Conservation (phyloP, 2,113 vertebrate genomes). For the Phainopepla nitens region DNA sequence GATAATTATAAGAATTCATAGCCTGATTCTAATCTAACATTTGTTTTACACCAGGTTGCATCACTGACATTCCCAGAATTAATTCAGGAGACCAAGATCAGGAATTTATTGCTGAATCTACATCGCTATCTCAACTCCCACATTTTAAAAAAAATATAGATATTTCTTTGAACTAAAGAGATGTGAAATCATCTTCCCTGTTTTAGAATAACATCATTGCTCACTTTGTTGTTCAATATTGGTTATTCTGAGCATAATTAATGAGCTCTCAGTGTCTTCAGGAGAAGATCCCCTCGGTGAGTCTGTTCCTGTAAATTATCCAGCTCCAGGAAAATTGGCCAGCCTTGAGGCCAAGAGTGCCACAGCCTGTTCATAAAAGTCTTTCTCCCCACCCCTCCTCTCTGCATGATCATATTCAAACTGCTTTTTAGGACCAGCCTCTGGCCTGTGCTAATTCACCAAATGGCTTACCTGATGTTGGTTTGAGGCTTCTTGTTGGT, state of each 20-base stretch:
- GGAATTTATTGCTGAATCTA: not conserved
- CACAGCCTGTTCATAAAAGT: rapidly evolving
- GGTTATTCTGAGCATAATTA: not conserved
- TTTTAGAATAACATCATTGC: not conserved
- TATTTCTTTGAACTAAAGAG: not conserved
- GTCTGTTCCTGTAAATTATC: not conserved
- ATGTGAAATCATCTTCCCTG: not conserved
- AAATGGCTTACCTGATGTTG: not conserved
- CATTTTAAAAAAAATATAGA: not conserved
- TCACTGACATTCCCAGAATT: not conserved
- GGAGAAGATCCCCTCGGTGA: not conserved
- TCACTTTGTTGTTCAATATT: not conserved
- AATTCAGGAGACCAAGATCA: not conserved
- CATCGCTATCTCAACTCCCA: not conserved
- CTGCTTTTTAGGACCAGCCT: not conserved
- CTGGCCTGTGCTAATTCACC: not conserved
- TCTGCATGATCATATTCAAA: rapidly evolving
- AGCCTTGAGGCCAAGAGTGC: not conserved
- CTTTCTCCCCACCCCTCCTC: not conserved
- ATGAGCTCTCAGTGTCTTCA: not conserved
- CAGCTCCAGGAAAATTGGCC: not conserved
- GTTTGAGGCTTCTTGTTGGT: not conserved
- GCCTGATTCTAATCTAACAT: slow-evolving; percentile 21
- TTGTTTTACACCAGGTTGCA: slow-evolving; percentile 4
- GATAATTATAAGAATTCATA: slow-evolving; percentile 11